Evolutionary conservation across 2,888 invertebrate species (phyloP).

Genomic region (Thymelicus lineola): DNA sequence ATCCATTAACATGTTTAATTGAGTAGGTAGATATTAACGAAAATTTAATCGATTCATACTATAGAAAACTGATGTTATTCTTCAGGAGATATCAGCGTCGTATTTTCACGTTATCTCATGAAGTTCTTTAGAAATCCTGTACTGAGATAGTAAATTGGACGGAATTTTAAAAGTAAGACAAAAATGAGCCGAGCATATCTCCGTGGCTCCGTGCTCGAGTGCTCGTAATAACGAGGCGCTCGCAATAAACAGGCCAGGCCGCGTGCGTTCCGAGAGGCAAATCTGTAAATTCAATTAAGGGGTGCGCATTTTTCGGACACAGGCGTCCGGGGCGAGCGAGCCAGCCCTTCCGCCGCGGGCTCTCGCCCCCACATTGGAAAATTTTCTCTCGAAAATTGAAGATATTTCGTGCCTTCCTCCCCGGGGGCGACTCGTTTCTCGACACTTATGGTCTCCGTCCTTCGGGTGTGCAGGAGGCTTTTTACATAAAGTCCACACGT

Average conservation of each 20-base stretch:
- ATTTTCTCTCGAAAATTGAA: conserved; percentile 85
- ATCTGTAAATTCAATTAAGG: conserved; percentile 84
- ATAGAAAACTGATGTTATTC: no score
- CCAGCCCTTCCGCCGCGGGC: conserved; percentile 82
- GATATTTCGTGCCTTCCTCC: conserved; percentile 83
- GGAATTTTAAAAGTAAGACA: conserved; percentile 38
- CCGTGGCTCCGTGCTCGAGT: conserved; percentile 55
- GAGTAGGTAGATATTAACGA: no score
- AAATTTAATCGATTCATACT: no score
- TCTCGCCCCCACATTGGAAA: conserved; percentile 82
- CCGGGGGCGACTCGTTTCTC: conserved; percentile 83
- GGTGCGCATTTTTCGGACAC: conserved; percentile 82
- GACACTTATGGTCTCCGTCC: conserved; percentile 84
- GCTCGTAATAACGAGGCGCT: conserved; percentile 62
- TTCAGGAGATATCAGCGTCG: no score
- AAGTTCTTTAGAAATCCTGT: no score
- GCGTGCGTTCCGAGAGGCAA: conserved; percentile 79
- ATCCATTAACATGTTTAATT: no score
- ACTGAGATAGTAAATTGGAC: no score
- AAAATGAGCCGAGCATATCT: conserved; percentile 58
- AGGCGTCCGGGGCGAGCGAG: conserved; percentile 70
- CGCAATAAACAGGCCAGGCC: conserved; percentile 66
- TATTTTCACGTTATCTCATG: no score
- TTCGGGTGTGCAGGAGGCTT: conserved; percentile 83
- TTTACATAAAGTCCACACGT: conserved; percentile 85